Conservation (phyloP, 2,888 invertebrate genomes). For the Spodoptera exigua region DNA sequence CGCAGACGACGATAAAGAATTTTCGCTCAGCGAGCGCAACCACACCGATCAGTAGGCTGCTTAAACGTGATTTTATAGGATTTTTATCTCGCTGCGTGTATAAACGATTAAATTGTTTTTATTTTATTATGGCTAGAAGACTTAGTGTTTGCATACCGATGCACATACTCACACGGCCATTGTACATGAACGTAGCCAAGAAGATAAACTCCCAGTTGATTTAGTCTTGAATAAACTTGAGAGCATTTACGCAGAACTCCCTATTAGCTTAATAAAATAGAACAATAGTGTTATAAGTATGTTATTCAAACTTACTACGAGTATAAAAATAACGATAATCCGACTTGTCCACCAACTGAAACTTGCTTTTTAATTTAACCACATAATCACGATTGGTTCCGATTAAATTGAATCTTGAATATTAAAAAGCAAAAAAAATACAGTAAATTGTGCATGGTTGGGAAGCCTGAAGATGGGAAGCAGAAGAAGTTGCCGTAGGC, state of each 20-base stretch:
- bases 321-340: no score
- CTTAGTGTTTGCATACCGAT: conserved; percentile 45
- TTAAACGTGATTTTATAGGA: conserved; percentile 81
- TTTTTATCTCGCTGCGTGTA: conserved; percentile 74
- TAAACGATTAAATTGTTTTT: conserved; percentile 63
- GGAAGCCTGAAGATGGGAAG: no score
- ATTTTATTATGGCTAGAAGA: conserved; percentile 54
- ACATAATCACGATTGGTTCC: no score
- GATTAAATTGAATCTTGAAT: no score
- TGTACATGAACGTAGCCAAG: conserved; percentile 1
- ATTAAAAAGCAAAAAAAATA: no score
- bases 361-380: no score
- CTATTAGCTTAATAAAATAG: background rate
- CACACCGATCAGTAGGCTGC: conserved; percentile 38
- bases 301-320: no score
- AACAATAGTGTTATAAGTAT: background rate
- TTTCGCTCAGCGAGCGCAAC: conserved; percentile 49
- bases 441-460: no score
- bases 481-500: no score
- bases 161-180: conserved; percentile 44
- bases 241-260: background rate
- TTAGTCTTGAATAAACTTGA: background rate
- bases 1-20: conserved; percentile 77
- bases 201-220: conserved; percentile 5
- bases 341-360: no score